Conservation (phyloP, 2,888 invertebrate species). For the Hyppa rectilinea region DNA sequence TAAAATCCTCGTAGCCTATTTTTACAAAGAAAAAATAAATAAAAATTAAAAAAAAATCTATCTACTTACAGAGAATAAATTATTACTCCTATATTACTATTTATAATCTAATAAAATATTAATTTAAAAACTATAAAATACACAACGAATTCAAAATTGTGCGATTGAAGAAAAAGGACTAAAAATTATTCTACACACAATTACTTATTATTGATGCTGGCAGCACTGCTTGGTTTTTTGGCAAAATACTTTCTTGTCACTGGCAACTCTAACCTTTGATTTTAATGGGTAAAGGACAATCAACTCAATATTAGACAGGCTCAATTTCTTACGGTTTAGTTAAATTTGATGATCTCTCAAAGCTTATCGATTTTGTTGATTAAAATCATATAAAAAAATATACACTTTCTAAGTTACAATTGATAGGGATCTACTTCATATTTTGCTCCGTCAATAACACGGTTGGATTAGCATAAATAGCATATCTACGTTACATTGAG, state of each 20-base stretch:
- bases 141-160: slow-evolving; percentile 65
- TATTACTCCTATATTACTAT: slow-evolving; percentile 60
- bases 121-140: slow-evolving; percentile 62
- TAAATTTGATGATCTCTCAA: background rate
- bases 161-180: slow-evolving; percentile 59
- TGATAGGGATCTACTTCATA: background rate
- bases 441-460: background rate
- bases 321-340: background rate
- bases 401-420: background rate
- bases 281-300: slow-evolving; percentile 2
- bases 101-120: slow-evolving; percentile 59
- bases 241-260: slow-evolving; percentile 50
- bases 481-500: no score
- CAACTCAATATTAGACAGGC: background rate
- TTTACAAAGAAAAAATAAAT: slow-evolving; percentile 71
- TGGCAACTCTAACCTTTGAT: slow-evolving; percentile 49
- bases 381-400: no score
- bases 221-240: slow-evolving; percentile 60
- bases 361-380: background rate
- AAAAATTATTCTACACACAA: slow-evolving; percentile 59
- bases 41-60: slow-evolving; percentile 66
- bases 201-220: slow-evolving; percentile 51
- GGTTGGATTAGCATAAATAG: background rate
- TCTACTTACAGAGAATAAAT: slow-evolving; percentile 69
- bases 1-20: slow-evolving; percentile 66